Evolutionary conservation across 2,113 vertebrate species (phyloP), one percentile per base, ranked within the genome.

Genomic region (Entelurus aequoreus): DNA sequence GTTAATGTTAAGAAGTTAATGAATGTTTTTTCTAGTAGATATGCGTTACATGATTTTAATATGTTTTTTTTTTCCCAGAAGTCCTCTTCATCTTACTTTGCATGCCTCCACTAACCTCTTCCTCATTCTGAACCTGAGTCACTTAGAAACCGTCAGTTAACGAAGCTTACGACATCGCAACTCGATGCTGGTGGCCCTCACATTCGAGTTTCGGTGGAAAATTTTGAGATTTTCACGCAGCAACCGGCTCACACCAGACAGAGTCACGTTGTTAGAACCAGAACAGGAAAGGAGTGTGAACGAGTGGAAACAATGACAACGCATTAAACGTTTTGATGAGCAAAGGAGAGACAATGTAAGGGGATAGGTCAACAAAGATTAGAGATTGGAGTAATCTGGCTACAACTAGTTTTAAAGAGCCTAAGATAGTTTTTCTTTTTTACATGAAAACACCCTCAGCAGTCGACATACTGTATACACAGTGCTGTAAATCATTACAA

Each of bases 41-140:
- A 56, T 5, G 6, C 15, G 14, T 44, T 6, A 13, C 42, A 44
- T 19, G 40, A n/a, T 58, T 42, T 58, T 44, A 12, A 59, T 61
- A 35, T 42, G 7, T 21, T 40, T 80, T 79, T 79, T 60, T 76
- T 28, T 28, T 28, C 2, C 28, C 28, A 28, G 28, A 28, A 28
- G 28, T 70, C 50, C 50, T 56, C 8, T 52, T 63, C 51, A 7
- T 63, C 80, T 71, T 69, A 59, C 62, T 81, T 74, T 74, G 81
- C 74, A 77, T 69, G 69, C 66, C 53, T 68, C 56, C 19, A 54
- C 53, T 54, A 48, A 75, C 68, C 75, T 76, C 80, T 88, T 89
- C 86, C 86, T 79, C 82, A 77, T 87, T 87, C 63, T 78, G 68
- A 76, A 53, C 63, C 71, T 85, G 86, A 89, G 64, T 89, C 83